Percentiles rank a stretch among this genome's conserved stretches.
Evolutionary conservation across 2,888 invertebrate genomes (phyloP).

Genomic region (Acronicta aceris): DNA sequence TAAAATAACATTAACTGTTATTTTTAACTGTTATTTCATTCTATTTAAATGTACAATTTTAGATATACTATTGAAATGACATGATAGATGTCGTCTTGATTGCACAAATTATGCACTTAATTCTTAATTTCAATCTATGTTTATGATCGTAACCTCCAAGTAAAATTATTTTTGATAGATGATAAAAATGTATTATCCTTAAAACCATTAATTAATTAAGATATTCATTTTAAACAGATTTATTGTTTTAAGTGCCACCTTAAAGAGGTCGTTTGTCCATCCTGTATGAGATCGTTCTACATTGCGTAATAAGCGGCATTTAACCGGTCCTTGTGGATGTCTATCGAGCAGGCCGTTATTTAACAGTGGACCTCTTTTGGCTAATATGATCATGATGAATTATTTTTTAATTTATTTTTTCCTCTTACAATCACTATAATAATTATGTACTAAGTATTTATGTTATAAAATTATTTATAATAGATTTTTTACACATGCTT

Average conservation of each 20-base stretch:
- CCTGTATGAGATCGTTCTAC: no score
- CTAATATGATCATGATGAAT: no score
- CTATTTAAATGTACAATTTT: slow-evolving; percentile 52
- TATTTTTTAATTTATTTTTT: no score
- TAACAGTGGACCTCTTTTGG: no score
- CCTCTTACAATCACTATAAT: no score
- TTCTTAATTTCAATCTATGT: slow-evolving; percentile 26
- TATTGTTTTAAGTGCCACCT: not conserved
- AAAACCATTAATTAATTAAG: no score
- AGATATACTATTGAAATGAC: slow-evolving; percentile 41
- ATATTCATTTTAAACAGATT: not conserved
- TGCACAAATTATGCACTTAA: slow-evolving; percentile 53
- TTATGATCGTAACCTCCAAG: slow-evolving; percentile 38
- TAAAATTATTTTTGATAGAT: slow-evolving; percentile 29
- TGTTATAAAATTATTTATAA: not conserved
- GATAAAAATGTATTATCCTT: not conserved
- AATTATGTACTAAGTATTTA: no score
- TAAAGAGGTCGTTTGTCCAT: no score
- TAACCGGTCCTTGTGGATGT: no score
- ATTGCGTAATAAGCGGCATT: no score
- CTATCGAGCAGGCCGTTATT: no score
- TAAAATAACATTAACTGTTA: slow-evolving; percentile 50
- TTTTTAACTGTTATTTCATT: slow-evolving; percentile 54
- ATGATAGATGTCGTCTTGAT: slow-evolving; percentile 50
- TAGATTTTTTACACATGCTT: not conserved